These are phyloP conservation scores for Pelosia muscerda DNA, from an alignment of 2,888 invertebrate species.

Conservation along the genomic window DNA sequence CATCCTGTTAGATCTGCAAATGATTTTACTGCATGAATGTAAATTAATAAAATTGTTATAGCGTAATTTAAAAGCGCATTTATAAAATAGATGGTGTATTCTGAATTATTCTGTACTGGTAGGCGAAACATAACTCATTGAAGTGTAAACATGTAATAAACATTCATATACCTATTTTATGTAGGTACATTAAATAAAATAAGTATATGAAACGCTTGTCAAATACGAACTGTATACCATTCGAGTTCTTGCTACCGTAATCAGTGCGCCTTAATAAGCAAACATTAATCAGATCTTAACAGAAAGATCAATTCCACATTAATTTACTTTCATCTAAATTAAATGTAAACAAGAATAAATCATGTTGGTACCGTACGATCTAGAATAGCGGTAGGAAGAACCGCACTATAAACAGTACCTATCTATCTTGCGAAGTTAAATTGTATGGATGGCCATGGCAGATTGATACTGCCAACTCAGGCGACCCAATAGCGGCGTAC, in stretches of 20 bases:
- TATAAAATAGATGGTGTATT: not conserved
- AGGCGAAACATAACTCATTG: too few species aligned
- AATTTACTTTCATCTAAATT: not conserved
- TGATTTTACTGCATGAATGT: not conserved
- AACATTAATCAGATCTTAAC: constrained; percentile 6
- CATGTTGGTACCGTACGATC: constrained; percentile 30
- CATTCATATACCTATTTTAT: too few species aligned
- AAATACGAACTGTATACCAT: not conserved
- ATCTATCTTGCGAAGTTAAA: constrained; percentile 41
- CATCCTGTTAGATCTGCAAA: not conserved
- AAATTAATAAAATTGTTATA: not conserved
- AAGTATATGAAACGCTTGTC: too few species aligned
- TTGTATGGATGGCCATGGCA: constrained; percentile 52
- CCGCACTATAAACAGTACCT: constrained; percentile 18
- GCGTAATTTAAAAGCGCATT: not conserved
- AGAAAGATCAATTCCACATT: constrained; percentile 1
- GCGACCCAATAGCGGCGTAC: constrained; percentile 41
- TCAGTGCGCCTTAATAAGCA: not conserved
- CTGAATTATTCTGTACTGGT: too few species aligned
- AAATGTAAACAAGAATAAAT: constrained; percentile 39
- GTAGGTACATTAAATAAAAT: too few species aligned
- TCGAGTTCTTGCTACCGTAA: not conserved
- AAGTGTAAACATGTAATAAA: too few species aligned
- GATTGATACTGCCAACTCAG: constrained; percentile 56
- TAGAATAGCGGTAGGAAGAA: constrained; percentile 25